These are phyloP conservation scores for Tragelaphus scriptus DNA, from an alignment of 2,113 vertebrate species.

Conservation along the genomic window DNA sequence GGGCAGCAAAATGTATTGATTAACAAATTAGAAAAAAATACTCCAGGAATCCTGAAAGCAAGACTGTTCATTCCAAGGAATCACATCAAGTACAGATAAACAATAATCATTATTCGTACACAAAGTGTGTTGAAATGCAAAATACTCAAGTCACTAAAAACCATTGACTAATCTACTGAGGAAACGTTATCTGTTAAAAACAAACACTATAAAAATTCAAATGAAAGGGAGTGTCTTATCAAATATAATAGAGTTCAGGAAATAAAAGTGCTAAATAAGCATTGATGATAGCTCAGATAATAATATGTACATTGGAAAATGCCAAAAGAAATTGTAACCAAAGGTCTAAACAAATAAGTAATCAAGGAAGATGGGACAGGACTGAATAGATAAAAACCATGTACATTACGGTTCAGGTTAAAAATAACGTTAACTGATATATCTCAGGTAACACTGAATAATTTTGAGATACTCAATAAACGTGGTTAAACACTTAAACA, in stretches of 20 bases:
- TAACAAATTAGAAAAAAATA: neutral
- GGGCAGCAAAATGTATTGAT: neutral
- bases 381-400: neutral
- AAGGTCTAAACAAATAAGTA: neutral
- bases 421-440: neutral
- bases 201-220: neutral
- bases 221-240: neutral
- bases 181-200: neutral
- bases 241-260: neutral
- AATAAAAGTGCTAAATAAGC: neutral
- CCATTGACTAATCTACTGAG: neutral
- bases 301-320: neutral
- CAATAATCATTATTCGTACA: neutral
- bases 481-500: neutral
- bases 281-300: neutral
- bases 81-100: neutral
- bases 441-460: neutral
- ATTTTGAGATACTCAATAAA: neutral
- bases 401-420: neutral
- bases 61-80: neutral
- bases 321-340: neutral
- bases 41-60: neutral
- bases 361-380: neutral
- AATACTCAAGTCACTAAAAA: neutral
- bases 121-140: neutral